phyloP scores from a whole-genome alignment of 2,113 vertebrate species.

The Poeciliopsis occidentalis region DNA sequence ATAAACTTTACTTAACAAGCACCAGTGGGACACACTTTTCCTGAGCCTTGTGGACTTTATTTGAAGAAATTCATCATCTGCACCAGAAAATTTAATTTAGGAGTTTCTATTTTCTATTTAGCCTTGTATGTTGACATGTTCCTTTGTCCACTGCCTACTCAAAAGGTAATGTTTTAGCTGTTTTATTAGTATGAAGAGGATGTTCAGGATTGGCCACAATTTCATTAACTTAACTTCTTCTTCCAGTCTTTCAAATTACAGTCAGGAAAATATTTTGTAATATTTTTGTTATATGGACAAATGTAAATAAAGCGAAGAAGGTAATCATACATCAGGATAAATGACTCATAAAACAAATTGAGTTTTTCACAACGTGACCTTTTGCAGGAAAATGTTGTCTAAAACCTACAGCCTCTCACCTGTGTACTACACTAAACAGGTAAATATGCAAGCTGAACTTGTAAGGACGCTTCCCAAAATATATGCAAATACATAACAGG shows the following conservation, averaged over 20 bases:
- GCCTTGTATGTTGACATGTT: no score
- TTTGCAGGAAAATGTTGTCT: neutral
- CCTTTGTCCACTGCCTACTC: no score
- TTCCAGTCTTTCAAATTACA: neutral
- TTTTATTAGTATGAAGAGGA: no score
- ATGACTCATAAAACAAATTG: no score
- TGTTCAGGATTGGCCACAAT: no score
- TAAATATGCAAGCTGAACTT: conserved; percentile 7
- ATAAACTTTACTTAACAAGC: neutral
- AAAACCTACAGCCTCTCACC: neutral
- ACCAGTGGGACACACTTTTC: neutral
- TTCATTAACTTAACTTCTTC: neutral
- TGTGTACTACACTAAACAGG: conserved; percentile 3
- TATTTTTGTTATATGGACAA: no score
- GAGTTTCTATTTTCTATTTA: neutral
- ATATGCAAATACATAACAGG: conserved; percentile 72
- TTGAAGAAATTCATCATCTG: neutral
- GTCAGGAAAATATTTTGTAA: neutral
- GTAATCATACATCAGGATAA: neutral
- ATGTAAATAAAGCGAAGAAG: no score
- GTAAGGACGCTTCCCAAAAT: conserved; percentile 58
- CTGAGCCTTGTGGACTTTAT: neutral
- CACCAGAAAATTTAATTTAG: neutral
- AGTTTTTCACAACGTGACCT: no score
- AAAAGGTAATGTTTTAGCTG: no score